These are phyloP conservation scores for Cromileptes altivelis DNA, from an alignment of 2,113 vertebrate genomes.

Conservation along the genomic window DNA sequence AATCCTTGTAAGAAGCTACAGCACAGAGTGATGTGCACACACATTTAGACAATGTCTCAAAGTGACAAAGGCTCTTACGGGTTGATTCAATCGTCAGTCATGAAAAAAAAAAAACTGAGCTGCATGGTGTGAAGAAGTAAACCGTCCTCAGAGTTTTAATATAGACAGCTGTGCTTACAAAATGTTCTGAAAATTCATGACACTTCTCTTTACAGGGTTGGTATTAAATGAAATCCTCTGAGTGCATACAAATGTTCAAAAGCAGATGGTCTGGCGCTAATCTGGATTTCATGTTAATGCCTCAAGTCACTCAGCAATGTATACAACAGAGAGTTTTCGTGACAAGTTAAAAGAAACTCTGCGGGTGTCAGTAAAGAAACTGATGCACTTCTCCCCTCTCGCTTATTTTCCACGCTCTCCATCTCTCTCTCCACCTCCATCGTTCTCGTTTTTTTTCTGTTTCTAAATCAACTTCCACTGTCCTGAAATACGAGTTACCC, in stretches of 20 bases:
- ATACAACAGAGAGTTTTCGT: conserved; percentile 72
- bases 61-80: background rate
- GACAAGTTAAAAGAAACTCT: conserved; percentile 69
- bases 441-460: conserved; percentile 33
- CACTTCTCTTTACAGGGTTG: conserved; percentile 56
- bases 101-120: conserved; percentile 11
- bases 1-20: background rate
- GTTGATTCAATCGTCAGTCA: background rate
- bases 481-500: conserved; percentile 79
- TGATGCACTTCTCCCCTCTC: conserved; percentile 31
- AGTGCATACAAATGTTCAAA: conserved; percentile 75
- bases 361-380: conserved; percentile 50
- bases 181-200: conserved; percentile 31
- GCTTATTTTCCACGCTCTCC: conserved; percentile 18
- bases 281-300: conserved; percentile 79
- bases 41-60: conserved; percentile 8
- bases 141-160: conserved; percentile 27
- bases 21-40: background rate
- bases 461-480: conserved; percentile 72
- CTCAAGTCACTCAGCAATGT: conserved; percentile 54
- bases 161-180: conserved; percentile 35
- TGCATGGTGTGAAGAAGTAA: conserved; percentile 14
- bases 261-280: conserved; percentile 82
- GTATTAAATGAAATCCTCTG: conserved; percentile 77
- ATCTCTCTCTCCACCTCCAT: conserved; percentile 18